Base-by-base conservation (phyloP, 2,113 vertebrate genomes). In the Platysteira castanea region DNA sequence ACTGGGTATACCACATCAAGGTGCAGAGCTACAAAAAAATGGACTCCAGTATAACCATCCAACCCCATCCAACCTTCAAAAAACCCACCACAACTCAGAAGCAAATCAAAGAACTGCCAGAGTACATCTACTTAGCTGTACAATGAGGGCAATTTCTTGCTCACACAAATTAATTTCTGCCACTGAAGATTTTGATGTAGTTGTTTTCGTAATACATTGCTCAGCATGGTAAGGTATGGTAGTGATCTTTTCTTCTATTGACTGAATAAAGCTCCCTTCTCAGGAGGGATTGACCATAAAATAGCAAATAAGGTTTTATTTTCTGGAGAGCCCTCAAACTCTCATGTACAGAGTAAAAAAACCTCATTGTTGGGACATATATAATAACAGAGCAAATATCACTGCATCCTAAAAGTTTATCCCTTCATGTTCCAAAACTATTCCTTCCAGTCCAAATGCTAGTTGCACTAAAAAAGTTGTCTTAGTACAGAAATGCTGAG, bases 311-410 rank as follows among this genome's bases (percentile, higher is more conserved):
- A 47, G 6, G 49, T 76, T 47, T 63, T 67, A 35, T 49, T 63
- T 85, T 92, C n/a, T 81, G 52, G 16, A 50, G 2, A 76, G 4
- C 8, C 15, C 15, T 69, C 28, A 61, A 47, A 42, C 4, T 74
- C 15, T 74, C 19, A 22, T 12, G 4, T 39, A 23, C 3, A 63
- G 35, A 83, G 42, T 5, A 27, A 85, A 60, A 79, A 82, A 3
- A 0, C 1, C 1, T 2, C 11, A 21, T 73, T 13, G 3, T 39
- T 88, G 27, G 15, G 11, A 44, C 26, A 35, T 41, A 33, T 2
- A 6, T 10, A 41, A 44, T 50, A 74, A 46, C 28, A 85, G 42
- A 69, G 7, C 28, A 88, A 84, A 70, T 77, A 39, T 50, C 54
- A 47, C 15, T 80, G 27, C 44, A 86, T 35, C 37, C 41, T 60